These are phyloP conservation scores for Rhinogobio ventralis DNA, from an alignment of 2,797 vertebrate genomes.

Conservation along the genomic window DNA sequence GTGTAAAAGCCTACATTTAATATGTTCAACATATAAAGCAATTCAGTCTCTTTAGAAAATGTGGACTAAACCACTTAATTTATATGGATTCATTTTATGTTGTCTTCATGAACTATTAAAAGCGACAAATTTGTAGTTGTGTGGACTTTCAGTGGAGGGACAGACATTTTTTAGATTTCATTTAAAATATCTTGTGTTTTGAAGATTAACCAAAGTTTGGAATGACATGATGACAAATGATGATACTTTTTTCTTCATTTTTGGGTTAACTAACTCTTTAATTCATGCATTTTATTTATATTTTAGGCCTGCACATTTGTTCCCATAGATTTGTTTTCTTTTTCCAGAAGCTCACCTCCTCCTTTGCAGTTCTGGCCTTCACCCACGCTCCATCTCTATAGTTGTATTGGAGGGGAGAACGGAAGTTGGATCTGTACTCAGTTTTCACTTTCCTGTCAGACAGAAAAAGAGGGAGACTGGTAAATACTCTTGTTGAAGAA, in stretches of 20 bases:
- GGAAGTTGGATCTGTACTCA: conserved; percentile 86
- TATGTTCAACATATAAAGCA: background rate
- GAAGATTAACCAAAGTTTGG: background rate
- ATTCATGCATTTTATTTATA: background rate
- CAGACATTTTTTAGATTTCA: background rate
- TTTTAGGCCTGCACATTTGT: background rate
- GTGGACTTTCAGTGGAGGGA: background rate
- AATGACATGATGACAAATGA: background rate
- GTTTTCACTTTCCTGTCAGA: conserved; percentile 82
- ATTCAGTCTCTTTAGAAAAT: background rate
- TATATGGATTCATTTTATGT: background rate
- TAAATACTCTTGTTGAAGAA: background rate
- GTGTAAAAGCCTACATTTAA: background rate
- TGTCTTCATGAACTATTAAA: background rate
- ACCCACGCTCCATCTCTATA: conserved; percentile 83
- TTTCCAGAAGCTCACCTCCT: conserved; percentile 57
- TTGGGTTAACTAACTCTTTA: background rate
- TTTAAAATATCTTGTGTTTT: background rate
- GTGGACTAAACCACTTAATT: background rate
- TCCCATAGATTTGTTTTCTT: background rate
- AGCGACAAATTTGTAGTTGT: background rate
- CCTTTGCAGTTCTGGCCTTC: conserved; percentile 45
- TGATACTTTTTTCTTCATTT: background rate
- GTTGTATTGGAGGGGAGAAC: conserved; percentile 82
- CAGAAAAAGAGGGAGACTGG: conserved; percentile 11